Base-by-base conservation (phyloP, 1,140 invertebrate species). In the Neocloeon triangulifer region DNA sequence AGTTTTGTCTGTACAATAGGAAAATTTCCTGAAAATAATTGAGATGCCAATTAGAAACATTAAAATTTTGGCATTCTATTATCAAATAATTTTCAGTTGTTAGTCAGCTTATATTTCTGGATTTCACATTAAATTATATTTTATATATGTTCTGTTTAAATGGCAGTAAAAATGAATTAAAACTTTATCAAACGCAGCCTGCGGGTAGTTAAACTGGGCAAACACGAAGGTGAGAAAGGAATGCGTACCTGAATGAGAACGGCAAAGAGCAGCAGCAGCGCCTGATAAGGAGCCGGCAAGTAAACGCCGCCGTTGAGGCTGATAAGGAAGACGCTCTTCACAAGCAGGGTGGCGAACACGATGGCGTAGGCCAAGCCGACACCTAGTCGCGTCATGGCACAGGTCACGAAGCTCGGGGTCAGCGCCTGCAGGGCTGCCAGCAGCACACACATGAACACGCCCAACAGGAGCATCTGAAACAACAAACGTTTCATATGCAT, bases 251-350 rank as follows among this genome's bases (percentile, higher is more conserved):
- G 79, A 38, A 84, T 80, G 44, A 80, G 62, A 15, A 80, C 72
- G 3, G 84, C 79, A 48, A 94, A 92, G 43, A 89, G 73, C 40
- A 94, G 59, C 9, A 92, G 64, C 5, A 86, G 56, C 30, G 77
- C 81, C 56, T 75, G 55, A 55, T 92, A 92, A 3, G 80, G 73
- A 2, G 85, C 82, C 19, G 84, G 82, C n/a, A 92, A 57, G 48
- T 92, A 91, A 16, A 89, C 80, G 8, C 84, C 82, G 18, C 76
- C 73, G 47, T 89, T 84, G 21, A 91, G 65, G 41, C 81, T 86
- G 37, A 92, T 68, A 23, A 92, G 62, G 47, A 92, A 89, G 27
- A 92, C 80, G 46, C 84, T 81, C 54, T 95, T 94, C 36, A 94
- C 86, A 33, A 95, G 62, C 16, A 95, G 61, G 1, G 86, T 75